Percentiles rank a stretch among this genome's conserved stretches.
These are phyloP conservation scores for Acanthaster planci DNA, from an alignment of 35 echinoderm and acorn worm species.

Conservation along the genomic window DNA sequence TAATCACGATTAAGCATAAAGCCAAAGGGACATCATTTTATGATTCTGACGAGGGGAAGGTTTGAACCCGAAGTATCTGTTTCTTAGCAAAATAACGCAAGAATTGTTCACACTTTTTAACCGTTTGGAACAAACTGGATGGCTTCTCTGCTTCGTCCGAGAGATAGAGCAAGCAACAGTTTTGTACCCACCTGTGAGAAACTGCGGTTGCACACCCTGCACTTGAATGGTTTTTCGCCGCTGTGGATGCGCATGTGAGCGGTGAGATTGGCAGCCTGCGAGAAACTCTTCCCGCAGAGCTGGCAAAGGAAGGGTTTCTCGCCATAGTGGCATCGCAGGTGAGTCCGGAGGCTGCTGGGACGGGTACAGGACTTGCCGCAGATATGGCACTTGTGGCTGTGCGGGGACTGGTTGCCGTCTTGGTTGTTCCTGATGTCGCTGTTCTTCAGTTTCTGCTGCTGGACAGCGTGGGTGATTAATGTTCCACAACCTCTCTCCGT, in stretches of 20 bases:
- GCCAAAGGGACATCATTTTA: too few relatives aligned
- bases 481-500: too few relatives aligned
- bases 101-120: too few relatives aligned
- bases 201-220: conserved; percentile 33
- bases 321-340: conserved; percentile 54
- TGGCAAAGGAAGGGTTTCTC: conserved; percentile 57
- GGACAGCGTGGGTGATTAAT: not conserved
- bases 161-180: too few relatives aligned
- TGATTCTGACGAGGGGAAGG: too few relatives aligned
- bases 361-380: conserved; percentile 46
- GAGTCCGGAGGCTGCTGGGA: conserved; percentile 42
- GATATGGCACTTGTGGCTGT: conserved; percentile 43
- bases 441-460: not conserved
- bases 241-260: conserved; percentile 52
- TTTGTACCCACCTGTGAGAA: conserved; percentile 52
- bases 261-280: conserved; percentile 35
- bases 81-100: too few relatives aligned
- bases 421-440: not conserved
- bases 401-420: not conserved
- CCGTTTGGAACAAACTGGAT: too few relatives aligned
- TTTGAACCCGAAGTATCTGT: too few relatives aligned
- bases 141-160: too few relatives aligned
- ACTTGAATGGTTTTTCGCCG: conserved; percentile 63
- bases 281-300: conserved; percentile 57
- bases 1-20: too few relatives aligned